Percentiles rank a stretch among this genome's conserved stretches.
Conservation (phyloP, 2,113 vertebrate genomes). For the Callipepla squamata region DNA sequence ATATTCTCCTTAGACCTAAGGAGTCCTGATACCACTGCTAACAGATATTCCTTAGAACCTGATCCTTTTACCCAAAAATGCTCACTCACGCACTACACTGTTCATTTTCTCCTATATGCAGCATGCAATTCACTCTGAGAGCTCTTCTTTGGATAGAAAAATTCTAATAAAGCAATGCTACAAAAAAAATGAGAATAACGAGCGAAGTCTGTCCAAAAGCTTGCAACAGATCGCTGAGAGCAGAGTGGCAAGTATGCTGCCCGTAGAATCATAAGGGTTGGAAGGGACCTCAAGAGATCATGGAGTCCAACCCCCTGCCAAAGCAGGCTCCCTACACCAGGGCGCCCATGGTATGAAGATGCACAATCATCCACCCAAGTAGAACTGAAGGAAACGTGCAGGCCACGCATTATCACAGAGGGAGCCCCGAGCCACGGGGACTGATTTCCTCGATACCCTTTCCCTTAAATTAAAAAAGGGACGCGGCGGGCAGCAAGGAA, state of each 20-base stretch:
- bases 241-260: neutral
- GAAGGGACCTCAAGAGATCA: too few relatives aligned
- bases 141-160: neutral
- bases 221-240: fast-evolving
- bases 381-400: neutral
- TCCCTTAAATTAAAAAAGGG: too few relatives aligned
- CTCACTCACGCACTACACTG: neutral
- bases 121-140: neutral
- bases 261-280: too few relatives aligned
- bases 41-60: neutral
- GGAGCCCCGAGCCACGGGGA: too few relatives aligned
- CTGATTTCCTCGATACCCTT: too few relatives aligned
- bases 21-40: neutral
- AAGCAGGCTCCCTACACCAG: too few relatives aligned
- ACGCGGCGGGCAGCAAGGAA: too few relatives aligned
- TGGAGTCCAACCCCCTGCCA: too few relatives aligned
- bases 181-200: neutral
- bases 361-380: fast-evolving
- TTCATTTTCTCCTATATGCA: neutral
- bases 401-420: fast-evolving
- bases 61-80: neutral
- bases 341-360: too few relatives aligned
- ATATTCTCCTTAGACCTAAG: neutral
- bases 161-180: neutral
- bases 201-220: neutral